A percentile compares a stretch with the other conserved stretches of the same genome.
These are phyloP conservation scores for Zosterops japonicus DNA, from an alignment of 2,113 vertebrate species.

Conservation along the genomic window DNA sequence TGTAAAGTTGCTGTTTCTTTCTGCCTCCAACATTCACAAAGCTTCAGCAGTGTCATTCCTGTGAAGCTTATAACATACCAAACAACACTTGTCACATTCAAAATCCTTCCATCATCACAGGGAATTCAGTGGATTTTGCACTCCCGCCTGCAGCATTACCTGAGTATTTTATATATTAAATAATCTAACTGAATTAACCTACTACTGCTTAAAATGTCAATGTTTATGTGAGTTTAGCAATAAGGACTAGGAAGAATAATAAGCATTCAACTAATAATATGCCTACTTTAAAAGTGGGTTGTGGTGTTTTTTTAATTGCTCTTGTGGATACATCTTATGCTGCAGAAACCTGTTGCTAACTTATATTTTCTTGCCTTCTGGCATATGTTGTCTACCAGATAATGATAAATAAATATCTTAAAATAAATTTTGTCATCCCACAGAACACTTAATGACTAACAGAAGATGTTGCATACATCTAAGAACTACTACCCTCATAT, in stretches of 20 bases:
- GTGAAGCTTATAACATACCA: neutral
- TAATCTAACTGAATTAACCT: neutral
- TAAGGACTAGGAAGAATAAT: neutral
- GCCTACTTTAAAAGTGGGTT: neutral
- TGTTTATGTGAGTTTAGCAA: neutral
- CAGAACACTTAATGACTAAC: neutral
- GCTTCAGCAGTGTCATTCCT: neutral
- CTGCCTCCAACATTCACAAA: neutral
- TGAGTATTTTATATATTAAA: neutral
- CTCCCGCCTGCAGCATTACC: neutral
- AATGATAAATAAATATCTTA: neutral
- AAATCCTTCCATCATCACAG: neutral
- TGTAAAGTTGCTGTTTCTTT: neutral
- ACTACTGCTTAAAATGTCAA: neutral
- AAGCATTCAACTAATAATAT: neutral
- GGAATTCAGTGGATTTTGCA: neutral
- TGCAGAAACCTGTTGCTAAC: neutral
- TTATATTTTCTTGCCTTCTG: neutral
- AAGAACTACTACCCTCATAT: neutral
- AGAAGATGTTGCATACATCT: neutral
- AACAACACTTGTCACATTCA: neutral
- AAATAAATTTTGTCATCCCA: neutral
- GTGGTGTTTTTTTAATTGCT: neutral
- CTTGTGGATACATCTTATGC: neutral
- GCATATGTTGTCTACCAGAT: neutral